A percentile compares a stretch with the other conserved stretches of the same genome.
Conservation (phyloP, 2,797 vertebrate species). For the Rhodeus uyekii region DNA sequence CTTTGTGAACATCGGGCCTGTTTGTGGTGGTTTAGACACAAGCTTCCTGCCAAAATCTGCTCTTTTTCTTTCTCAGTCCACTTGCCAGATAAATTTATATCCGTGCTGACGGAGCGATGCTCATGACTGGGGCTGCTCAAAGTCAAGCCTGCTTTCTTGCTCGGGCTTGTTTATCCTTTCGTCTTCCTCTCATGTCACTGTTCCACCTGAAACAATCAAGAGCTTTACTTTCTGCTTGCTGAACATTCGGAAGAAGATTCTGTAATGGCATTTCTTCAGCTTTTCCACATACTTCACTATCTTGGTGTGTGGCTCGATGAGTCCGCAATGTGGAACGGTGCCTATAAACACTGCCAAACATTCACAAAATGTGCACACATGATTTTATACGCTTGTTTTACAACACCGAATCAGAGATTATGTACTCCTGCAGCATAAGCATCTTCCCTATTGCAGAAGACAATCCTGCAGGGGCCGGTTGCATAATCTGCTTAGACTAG, state of each 20-base stretch:
- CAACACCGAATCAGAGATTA: constrained; percentile 24
- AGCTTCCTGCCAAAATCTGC: constrained; percentile 23
- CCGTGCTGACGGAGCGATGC: background rate
- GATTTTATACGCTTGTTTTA: constrained; percentile 21
- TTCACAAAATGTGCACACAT: constrained; percentile 9
- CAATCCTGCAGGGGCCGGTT: background rate
- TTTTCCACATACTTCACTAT: constrained; percentile 17
- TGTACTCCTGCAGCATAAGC: constrained; percentile 37
- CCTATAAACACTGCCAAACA: constrained; percentile 26
- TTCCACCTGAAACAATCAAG: constrained; percentile 41
- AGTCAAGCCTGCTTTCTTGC: constrained; percentile 6
- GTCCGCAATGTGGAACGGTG: constrained; percentile 33
- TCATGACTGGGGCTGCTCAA: constrained; percentile 4
- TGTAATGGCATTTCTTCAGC: constrained; percentile 23
- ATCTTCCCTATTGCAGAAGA: constrained; percentile 15
- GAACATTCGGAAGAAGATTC: constrained; percentile 6
- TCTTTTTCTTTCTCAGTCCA: constrained; percentile 18
- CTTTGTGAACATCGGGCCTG: constrained; percentile 43
- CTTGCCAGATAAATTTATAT: constrained; percentile 15
- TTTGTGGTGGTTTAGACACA: constrained; percentile 43
- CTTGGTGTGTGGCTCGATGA: constrained; percentile 23
- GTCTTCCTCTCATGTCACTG: constrained; percentile 36
- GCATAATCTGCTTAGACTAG: background rate
- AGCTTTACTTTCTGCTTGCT: constrained; percentile 21
- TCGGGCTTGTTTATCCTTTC: constrained; percentile 22